Base-by-base conservation (phyloP, 1,140 invertebrate genomes). In the Varroa destructor region DNA sequence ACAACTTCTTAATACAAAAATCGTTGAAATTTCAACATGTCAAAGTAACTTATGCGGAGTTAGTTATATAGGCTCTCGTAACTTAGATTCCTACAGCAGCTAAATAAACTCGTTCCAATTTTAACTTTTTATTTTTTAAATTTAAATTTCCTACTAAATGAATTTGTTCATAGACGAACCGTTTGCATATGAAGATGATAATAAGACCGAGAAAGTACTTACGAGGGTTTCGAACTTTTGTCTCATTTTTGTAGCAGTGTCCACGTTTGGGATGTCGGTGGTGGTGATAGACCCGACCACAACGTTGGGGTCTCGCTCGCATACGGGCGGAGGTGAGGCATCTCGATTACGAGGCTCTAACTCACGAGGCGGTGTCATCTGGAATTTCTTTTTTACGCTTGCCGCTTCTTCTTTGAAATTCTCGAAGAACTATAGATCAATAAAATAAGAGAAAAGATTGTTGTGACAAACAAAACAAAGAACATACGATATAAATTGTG, bases 301-400 rank as follows among this genome's bases (percentile, higher is more conserved):
- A 12, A 67, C 61, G 40, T 67, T 67, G 12, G 61, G 61, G 61
- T 67, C 61, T n/a, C 61, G 61, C 61, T 67, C 61, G 61, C 61
- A 67, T 40, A 37, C 61, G 40, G 61, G 61, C 40, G 61, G 40
- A 2, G 61, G 61, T 14, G 61, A 67, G 14, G 40, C 46, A 12
- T 67, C 61, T 10, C 46, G 40, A 40, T 67, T 37, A 8, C 8
- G 46, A 5, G 46, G 46, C 8, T 8, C 46, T 37, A 67, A 46
- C 46, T 67, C 61, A 67, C 61, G 61, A 40, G 61, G 61, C 40
- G 61, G 61, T 46, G 61, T 67, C 61, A 67, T 67, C 61, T 46
- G 40, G 61, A 67, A 67, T 43, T 67, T 46, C 61, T 67, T 67
- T 40, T 67, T 67, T 51, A 5, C 8, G 4, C 3, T 8, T 12